A percentile compares a stretch with the other conserved stretches of the same genome.
Evolutionary conservation across 2,888 invertebrate genomes (phyloP).

Genomic region (Ennomos fuscantarius): DNA sequence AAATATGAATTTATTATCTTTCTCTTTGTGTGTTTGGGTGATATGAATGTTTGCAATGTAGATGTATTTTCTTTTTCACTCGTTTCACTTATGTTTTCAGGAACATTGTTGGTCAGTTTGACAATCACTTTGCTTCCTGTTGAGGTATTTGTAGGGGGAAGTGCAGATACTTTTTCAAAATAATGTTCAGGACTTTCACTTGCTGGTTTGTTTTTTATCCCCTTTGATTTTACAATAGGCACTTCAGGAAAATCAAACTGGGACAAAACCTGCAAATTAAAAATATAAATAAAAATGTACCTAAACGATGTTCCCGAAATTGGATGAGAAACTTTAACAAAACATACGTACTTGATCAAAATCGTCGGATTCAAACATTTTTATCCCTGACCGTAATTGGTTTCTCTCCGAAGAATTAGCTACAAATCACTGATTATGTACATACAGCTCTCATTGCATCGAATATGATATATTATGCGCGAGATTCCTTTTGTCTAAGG

Average conservation of each 20-base stretch:
- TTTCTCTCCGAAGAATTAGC: too few species aligned
- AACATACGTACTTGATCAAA: slow-evolving; percentile 68
- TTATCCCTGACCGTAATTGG: slow-evolving; percentile 1
- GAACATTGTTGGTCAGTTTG: neutral
- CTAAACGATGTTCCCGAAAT: neutral
- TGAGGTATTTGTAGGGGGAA: slow-evolving; percentile 5
- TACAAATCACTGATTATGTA: too few species aligned
- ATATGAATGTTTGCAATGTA: slow-evolving; percentile 31
- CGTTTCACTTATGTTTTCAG: slow-evolving; percentile 4
- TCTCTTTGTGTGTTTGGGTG: slow-evolving; percentile 68
- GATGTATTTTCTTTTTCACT: slow-evolving; percentile 7
- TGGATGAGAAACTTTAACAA: neutral
- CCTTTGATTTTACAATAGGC: slow-evolving; percentile 13
- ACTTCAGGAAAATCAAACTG: slow-evolving; percentile 71
- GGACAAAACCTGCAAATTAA: slow-evolving; percentile 62
- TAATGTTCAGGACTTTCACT: neutral
- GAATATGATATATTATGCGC: too few species aligned
- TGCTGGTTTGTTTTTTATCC: slow-evolving; percentile 6
- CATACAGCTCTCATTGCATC: too few species aligned
- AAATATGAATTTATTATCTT: slow-evolving; percentile 74
- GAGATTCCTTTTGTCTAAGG: too few species aligned
- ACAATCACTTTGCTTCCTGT: neutral
- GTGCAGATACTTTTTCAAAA: neutral
- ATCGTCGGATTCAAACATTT: slow-evolving; percentile 80
- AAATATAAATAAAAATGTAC: neutral